phyloP scores from a whole-genome alignment of 2,888 invertebrate species.

The Parapristionchus giblindavisi region DNA sequence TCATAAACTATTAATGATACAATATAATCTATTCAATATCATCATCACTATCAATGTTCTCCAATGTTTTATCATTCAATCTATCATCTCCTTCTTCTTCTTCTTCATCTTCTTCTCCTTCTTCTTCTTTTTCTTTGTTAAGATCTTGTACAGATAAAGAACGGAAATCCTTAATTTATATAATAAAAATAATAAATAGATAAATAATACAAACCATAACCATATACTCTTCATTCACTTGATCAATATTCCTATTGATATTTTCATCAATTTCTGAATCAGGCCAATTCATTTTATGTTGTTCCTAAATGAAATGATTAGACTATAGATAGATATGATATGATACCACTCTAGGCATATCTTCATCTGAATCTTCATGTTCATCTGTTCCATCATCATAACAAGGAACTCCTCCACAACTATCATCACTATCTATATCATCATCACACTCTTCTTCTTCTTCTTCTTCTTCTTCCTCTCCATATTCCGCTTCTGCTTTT shows the following conservation, averaged over 20 bases:
- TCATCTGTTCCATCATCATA: background rate
- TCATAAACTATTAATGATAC: too few species aligned
- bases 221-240: too few species aligned
- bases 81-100: background rate
- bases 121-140: background rate
- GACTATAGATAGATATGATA: too few species aligned
- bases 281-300: too few species aligned
- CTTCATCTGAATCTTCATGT: background rate
- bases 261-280: too few species aligned
- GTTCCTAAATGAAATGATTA: too few species aligned
- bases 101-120: conserved; percentile 6
- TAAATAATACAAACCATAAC: too few species aligned
- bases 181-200: too few species aligned
- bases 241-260: too few species aligned
- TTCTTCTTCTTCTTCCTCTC: background rate
- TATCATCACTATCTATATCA: background rate
- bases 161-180: too few species aligned
- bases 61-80: background rate
- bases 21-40: conserved; percentile 2
- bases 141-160: too few species aligned
- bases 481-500: background rate
- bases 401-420: background rate
- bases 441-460: background rate
- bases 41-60: background rate
- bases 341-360: too few species aligned